Conservation (phyloP, 2,888 invertebrate species). For the Harpalus rufipes region DNA sequence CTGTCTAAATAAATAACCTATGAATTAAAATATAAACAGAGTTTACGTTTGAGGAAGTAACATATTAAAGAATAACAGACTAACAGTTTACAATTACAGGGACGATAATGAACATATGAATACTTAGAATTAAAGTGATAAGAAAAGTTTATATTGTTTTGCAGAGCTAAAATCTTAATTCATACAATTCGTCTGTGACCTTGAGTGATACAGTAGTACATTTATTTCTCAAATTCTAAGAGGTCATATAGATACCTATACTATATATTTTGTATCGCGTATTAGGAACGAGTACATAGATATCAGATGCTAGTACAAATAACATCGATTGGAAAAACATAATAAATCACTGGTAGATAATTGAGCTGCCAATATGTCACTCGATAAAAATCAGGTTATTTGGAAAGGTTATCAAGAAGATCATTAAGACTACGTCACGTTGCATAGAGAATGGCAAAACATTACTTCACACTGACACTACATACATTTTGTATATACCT, state of each 20-base stretch:
- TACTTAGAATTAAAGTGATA: too few relatives aligned
- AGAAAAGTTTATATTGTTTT: too few relatives aligned
- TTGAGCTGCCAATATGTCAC: conserved; percentile 29
- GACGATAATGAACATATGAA: too few relatives aligned
- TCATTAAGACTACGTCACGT: conserved; percentile 12
- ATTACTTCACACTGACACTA: not conserved
- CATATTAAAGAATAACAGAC: too few relatives aligned
- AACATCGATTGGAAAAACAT: not conserved
- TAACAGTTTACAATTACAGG: too few relatives aligned
- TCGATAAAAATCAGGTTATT: conserved; percentile 19
- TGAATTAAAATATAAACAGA: too few relatives aligned
- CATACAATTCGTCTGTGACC: too few relatives aligned
- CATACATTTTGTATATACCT: not conserved
- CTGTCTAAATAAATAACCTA: too few relatives aligned
- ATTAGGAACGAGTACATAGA: not conserved
- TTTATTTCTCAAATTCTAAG: not conserved
- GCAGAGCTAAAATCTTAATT: too few relatives aligned
- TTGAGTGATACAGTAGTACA: too few relatives aligned
- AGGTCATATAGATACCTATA: not conserved
- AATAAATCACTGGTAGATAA: conserved; percentile 17
- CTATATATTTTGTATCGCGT: not conserved
- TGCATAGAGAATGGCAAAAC: not conserved
- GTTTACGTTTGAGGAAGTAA: too few relatives aligned
- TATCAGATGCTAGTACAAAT: conserved; percentile 12
- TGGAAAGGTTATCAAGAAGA: conserved; percentile 23